These are phyloP conservation scores for Cerastoderma edule DNA, from an alignment of 2,888 invertebrate species.

Conservation along the genomic window DNA sequence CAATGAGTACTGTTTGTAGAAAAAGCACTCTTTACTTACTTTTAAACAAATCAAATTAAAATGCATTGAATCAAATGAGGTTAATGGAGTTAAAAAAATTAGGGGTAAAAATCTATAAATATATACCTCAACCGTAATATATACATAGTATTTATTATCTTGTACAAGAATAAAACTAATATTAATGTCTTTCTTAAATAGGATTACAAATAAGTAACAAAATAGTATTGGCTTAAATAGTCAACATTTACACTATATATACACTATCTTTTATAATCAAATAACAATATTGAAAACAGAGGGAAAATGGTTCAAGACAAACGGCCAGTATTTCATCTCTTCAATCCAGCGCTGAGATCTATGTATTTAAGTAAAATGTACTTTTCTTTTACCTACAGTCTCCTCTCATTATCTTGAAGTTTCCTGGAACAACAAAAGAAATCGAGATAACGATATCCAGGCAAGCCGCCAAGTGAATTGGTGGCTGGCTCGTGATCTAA, in stretches of 20 bases:
- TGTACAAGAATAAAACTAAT: slow-evolving; percentile 24
- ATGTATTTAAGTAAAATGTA: not conserved
- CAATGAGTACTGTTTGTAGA: not conserved
- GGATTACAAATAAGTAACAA: slow-evolving; percentile 19
- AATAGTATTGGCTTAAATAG: not conserved
- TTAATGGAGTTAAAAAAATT: slow-evolving; percentile 1
- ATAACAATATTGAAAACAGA: not conserved
- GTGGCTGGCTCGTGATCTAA: too few relatives aligned
- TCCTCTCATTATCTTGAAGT: too few relatives aligned
- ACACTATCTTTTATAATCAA: not conserved
- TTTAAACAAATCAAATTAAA: not conserved
- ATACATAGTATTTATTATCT: slow-evolving; percentile 11
- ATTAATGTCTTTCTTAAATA: slow-evolving; percentile 9
- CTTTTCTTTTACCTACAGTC: not conserved
- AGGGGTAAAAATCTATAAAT: slow-evolving; percentile 34
- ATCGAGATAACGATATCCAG: not conserved
- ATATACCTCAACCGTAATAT: slow-evolving; percentile 29
- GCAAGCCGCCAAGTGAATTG: too few relatives aligned
- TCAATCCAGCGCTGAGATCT: not conserved
- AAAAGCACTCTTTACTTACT: not conserved
- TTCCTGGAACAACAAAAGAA: not conserved
- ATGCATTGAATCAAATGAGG: not conserved
- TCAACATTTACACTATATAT: too few relatives aligned
- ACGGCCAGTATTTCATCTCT: not conserved
- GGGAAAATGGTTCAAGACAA: not conserved